These are phyloP conservation scores for Lithosia quadra DNA, from an alignment of 2,888 invertebrate genomes.

Conservation along the genomic window DNA sequence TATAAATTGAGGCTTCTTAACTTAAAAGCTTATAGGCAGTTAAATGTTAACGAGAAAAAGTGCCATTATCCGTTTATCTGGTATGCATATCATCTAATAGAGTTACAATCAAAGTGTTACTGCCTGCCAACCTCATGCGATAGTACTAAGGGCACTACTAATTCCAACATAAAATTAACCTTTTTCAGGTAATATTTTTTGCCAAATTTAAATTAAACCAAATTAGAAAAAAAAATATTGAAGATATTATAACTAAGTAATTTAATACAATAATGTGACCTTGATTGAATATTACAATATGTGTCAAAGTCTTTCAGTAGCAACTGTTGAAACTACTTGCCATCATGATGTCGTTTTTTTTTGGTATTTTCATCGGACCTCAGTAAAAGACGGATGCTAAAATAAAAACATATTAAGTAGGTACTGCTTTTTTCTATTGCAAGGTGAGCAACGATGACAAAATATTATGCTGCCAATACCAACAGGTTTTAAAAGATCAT, in stretches of 20 bases:
- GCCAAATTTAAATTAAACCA: too few relatives aligned
- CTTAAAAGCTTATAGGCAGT: neutral
- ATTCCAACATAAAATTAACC: neutral
- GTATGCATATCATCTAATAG: neutral
- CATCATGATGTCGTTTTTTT: neutral
- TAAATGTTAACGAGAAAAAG: neutral
- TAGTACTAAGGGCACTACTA: neutral
- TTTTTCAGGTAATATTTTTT: too few relatives aligned
- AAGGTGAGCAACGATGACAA: neutral
- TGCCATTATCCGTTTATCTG: neutral
- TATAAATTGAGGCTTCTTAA: neutral
- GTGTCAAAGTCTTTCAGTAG: neutral
- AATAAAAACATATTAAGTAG: neutral
- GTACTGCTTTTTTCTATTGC: neutral
- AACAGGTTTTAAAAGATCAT: constrained; percentile 10
- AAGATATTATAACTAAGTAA: neutral
- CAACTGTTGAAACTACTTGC: too few relatives aligned
- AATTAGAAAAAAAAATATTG: too few relatives aligned
- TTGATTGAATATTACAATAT: neutral
- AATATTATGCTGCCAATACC: neutral
- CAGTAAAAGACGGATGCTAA: neutral
- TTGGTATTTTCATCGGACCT: neutral
- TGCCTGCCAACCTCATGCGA: neutral
- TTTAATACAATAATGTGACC: neutral
- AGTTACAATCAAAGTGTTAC: too few relatives aligned